phyloP scores from a whole-genome alignment of 2,797 vertebrate genomes.

The Notolepis coatsorum region DNA sequence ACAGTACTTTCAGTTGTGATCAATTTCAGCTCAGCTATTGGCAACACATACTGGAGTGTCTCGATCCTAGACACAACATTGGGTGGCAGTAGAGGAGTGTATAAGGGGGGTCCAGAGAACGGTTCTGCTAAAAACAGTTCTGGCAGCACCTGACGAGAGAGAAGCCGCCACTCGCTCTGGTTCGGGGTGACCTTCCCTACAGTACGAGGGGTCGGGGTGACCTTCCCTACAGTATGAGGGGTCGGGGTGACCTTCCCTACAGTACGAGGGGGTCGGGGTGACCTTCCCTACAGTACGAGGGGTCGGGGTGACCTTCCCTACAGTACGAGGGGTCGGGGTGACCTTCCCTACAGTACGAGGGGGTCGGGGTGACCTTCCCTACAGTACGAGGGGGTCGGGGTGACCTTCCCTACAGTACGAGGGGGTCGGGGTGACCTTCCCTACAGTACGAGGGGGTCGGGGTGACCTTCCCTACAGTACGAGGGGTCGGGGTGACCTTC shows the following conservation, averaged over 20 bases:
- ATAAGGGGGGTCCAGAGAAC: conserved; percentile 31
- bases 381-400: conserved; percentile 29
- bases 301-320: conserved; percentile 41
- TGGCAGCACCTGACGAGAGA: conserved; percentile 1
- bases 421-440: conserved; percentile 39
- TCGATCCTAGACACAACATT: conserved; percentile 36
- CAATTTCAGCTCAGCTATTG: conserved; percentile 12
- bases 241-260: conserved; percentile 42
- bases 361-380: conserved; percentile 40
- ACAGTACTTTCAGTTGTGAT: conserved; percentile 61
- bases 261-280: conserved; percentile 33
- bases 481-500: conserved; percentile 39
- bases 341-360: conserved; percentile 47
- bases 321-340: conserved; percentile 34
- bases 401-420: conserved; percentile 49
- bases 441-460: conserved; percentile 31
- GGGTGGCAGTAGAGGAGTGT: conserved; percentile 47
- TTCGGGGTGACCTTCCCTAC: conserved; percentile 42
- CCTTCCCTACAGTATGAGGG: conserved; percentile 45
- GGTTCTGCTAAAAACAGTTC: neutral
- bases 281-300: conserved; percentile 45
- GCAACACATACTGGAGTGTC: conserved; percentile 14
- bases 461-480: conserved; percentile 48
- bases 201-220: conserved; percentile 33
- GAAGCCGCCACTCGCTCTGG: conserved; percentile 31